phyloP scores from a whole-genome alignment of 2,888 invertebrate genomes.

The Orchesella flavescens region DNA sequence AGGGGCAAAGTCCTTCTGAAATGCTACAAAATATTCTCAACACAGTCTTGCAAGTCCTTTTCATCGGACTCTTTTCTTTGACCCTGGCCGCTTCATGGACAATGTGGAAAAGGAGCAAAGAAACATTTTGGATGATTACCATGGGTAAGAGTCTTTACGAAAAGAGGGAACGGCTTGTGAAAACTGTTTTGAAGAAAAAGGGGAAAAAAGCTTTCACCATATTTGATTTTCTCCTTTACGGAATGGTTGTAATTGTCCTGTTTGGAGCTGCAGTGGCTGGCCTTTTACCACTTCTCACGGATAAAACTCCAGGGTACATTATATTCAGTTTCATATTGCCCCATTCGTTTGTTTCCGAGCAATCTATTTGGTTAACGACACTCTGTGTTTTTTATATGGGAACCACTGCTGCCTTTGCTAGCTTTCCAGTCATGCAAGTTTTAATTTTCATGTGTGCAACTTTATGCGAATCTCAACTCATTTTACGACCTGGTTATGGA shows the following conservation, averaged over 20 bases:
- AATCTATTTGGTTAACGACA: background rate
- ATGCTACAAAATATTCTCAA: background rate
- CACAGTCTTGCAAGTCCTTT: background rate
- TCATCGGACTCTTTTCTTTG: constrained; percentile 5
- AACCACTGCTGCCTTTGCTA: background rate
- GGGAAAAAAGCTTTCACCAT: background rate
- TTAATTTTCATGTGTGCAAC: background rate
- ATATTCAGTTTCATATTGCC: background rate
- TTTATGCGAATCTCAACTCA: background rate
- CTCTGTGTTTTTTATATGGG: background rate
- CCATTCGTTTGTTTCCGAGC: background rate
- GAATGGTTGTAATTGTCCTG: background rate
- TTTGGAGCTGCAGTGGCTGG: background rate
- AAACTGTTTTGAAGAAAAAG: no score
- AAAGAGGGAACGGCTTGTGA: background rate
- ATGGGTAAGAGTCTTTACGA: background rate
- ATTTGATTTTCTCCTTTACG: background rate
- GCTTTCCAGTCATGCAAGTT: background rate
- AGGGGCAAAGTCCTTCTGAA: no score
- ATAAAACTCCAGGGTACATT: background rate
- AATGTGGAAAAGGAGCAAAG: background rate
- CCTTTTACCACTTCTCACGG: background rate
- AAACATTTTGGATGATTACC: background rate
- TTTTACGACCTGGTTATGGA: background rate
- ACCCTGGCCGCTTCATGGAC: background rate